Conservation (phyloP, 2,113 vertebrate species). For the Dinomys branickii region DNA sequence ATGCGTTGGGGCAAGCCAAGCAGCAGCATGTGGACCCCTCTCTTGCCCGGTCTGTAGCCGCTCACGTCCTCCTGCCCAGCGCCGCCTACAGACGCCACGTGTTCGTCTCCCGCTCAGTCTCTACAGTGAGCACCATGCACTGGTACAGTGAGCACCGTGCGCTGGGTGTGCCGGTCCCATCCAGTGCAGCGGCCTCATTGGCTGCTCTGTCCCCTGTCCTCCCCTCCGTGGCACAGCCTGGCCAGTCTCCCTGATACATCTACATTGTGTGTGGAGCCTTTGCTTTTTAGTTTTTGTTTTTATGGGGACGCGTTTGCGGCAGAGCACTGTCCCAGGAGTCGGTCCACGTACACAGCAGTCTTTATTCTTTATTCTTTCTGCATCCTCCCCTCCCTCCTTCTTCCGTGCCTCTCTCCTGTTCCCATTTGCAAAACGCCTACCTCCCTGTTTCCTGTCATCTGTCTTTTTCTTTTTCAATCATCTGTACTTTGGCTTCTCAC, state of each 20-base stretch:
- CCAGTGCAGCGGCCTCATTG: background rate
- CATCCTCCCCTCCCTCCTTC: background rate
- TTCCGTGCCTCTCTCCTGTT: background rate
- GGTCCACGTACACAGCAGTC: background rate
- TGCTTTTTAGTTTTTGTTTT: background rate
- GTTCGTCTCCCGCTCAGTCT: background rate
- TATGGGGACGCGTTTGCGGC: background rate
- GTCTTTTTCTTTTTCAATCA: background rate
- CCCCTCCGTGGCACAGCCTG: background rate
- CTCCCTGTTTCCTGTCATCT: background rate
- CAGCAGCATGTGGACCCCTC: background rate
- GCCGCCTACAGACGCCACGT: background rate
- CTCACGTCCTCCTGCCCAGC: background rate
- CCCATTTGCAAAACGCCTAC: background rate
- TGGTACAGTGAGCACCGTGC: too few relatives aligned
- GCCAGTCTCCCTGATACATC: background rate
- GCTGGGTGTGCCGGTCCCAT: background rate
- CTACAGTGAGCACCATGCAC: too few relatives aligned
- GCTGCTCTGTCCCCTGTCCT: too few relatives aligned
- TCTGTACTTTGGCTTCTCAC: background rate
- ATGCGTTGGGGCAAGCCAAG: rapidly evolving
- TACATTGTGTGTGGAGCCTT: background rate
- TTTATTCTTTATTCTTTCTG: background rate
- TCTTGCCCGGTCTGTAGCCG: too few relatives aligned
- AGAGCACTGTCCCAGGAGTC: too few relatives aligned